Evolutionary conservation across 2,888 invertebrate genomes (phyloP).

Genomic region (Gastrophysa polygoni): DNA sequence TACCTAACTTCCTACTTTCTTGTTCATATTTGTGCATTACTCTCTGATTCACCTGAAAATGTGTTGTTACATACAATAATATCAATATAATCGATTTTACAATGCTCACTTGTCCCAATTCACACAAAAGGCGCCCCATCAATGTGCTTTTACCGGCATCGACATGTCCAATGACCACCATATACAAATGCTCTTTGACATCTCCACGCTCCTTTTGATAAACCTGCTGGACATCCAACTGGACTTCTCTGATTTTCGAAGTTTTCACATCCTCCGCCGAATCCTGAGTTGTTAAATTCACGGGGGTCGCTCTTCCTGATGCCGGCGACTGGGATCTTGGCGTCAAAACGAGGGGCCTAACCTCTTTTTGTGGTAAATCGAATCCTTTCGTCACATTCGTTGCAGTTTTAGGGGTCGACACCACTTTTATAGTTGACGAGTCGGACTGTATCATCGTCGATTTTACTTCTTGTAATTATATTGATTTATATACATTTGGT

Average conservation of each 20-base stretch:
- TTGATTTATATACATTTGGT: too few species aligned
- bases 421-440: constrained; percentile 47
- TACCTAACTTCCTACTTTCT: constrained; percentile 95
- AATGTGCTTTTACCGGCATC: constrained; percentile 97
- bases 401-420: constrained; percentile 60
- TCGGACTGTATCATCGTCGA: constrained; percentile 25
- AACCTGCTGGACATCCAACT: constrained; percentile 65
- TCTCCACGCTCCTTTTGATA: constrained; percentile 77
- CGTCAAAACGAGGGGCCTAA: constrained; percentile 55
- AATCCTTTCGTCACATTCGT: constrained; percentile 65
- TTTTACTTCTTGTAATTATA: too few species aligned
- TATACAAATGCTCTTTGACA: constrained; percentile 86
- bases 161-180: constrained; percentile 95
- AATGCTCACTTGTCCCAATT: constrained; percentile 76
- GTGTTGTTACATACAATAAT: too few species aligned
- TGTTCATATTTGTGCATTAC: constrained; percentile 96
- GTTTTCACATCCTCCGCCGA: constrained; percentile 37
- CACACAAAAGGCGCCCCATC: constrained; percentile 93
- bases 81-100: too few species aligned
- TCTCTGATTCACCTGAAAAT: constrained; percentile 70
- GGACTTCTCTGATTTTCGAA: constrained; percentile 61
- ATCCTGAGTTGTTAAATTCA: constrained; percentile 33
- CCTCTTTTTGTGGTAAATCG: constrained; percentile 56
- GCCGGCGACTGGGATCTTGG: constrained; percentile 64
- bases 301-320: constrained; percentile 65